These are phyloP conservation scores for Stegodyphus dumicola DNA, from an alignment of 1,140 invertebrate species.

Conservation along the genomic window DNA sequence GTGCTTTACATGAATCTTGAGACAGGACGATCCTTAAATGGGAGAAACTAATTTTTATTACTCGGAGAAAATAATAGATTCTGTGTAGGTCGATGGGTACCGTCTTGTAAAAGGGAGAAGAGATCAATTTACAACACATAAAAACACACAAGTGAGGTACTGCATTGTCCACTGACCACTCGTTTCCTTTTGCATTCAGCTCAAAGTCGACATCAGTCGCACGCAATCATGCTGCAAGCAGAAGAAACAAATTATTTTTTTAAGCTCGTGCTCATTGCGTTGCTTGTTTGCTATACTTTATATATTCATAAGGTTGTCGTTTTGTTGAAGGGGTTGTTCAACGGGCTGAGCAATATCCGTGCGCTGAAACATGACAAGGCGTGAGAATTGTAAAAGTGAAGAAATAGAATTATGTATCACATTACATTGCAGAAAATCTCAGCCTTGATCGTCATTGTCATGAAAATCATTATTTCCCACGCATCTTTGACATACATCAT, in stretches of 20 bases:
- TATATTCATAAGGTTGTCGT: conserved; percentile 14
- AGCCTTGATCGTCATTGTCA: conserved; percentile 22
- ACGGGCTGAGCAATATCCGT: conserved; percentile 53
- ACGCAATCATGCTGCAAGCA: conserved; percentile 45
- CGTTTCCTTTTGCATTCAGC: conserved; percentile 44
- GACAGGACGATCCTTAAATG: neutral
- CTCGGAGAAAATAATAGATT: neutral
- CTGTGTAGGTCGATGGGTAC: neutral
- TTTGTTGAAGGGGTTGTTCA: conserved; percentile 45
- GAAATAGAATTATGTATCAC: conserved; percentile 58
- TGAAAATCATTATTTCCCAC: neutral
- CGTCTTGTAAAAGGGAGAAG: conserved; percentile 18
- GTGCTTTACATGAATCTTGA: neutral
- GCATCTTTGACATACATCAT: conserved; percentile 3
- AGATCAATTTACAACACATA: conserved; percentile 40
- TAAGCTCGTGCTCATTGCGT: conserved; percentile 60
- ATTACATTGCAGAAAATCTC: conserved; percentile 58
- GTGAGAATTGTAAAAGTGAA: conserved; percentile 54
- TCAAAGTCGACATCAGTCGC: conserved; percentile 27
- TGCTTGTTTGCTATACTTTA: conserved; percentile 37
- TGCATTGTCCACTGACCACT: neutral
- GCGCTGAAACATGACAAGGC: conserved; percentile 57
- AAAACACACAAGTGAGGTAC: conserved; percentile 53
- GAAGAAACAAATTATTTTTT: conserved; percentile 50
- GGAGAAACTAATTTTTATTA: neutral